Evolutionary conservation across 1,140 invertebrate genomes (phyloP).

Genomic region (Magallana ariakensis): DNA sequence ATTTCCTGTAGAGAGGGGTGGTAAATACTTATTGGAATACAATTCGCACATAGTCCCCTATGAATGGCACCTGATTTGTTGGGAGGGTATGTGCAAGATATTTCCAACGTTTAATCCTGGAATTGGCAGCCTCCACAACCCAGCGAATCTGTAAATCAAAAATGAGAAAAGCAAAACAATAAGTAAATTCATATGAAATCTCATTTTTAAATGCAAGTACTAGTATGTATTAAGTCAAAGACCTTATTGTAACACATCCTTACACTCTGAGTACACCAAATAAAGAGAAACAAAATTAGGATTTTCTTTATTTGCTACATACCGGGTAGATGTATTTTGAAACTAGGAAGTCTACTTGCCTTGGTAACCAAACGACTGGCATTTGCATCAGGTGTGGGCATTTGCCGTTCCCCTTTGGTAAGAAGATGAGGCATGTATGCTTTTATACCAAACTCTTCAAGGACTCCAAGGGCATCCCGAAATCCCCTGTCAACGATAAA

Average conservation of each 20-base stretch:
- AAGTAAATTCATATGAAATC: neutral
- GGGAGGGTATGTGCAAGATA: constrained; percentile 33
- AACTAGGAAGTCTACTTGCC: neutral
- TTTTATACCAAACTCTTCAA: constrained; percentile 31
- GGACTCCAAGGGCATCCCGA: constrained; percentile 10
- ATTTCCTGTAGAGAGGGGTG: constrained; percentile 9
- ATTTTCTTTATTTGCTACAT: neutral
- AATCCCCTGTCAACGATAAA: constrained; percentile 42
- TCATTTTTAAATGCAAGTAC: neutral
- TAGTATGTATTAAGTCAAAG: neutral
- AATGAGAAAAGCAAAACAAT: neutral
- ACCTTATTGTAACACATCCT: no score
- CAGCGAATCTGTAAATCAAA: constrained; percentile 51
- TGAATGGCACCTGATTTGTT: constrained; percentile 50
- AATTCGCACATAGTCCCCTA: constrained; percentile 45
- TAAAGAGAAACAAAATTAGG: no score
- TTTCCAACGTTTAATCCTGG: constrained; percentile 54
- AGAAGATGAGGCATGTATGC: constrained; percentile 37
- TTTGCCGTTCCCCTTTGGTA: constrained; percentile 38
- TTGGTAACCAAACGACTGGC: constrained; percentile 42
- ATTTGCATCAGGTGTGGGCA: constrained; percentile 36
- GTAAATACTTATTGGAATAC: constrained; percentile 49
- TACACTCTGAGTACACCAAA: no score
- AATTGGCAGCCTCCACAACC: constrained; percentile 58
- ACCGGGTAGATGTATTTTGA: neutral